Percentiles rank a stretch among this genome's conserved stretches.
Evolutionary conservation across 2,888 invertebrate genomes (phyloP).

Genomic region (Acrocyrtus sp.): DNA sequence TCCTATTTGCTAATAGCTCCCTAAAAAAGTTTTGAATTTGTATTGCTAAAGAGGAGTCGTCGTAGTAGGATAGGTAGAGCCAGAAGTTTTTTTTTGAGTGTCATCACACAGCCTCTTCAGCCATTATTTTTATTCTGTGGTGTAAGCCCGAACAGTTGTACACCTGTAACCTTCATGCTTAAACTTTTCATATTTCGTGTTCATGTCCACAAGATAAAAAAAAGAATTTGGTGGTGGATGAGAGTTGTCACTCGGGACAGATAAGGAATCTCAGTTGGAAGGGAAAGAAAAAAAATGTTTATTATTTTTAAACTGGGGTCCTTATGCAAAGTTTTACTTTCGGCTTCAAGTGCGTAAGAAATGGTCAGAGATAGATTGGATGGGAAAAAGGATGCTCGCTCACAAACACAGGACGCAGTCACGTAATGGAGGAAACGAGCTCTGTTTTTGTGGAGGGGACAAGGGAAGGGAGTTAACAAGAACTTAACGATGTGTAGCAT

Average conservation of each 20-base stretch:
- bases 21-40: neutral
- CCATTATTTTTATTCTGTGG: conserved; percentile 19
- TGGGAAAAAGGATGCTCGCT: neutral
- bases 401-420: neutral
- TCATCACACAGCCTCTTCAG: conserved; percentile 3
- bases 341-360: neutral
- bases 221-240: conserved; percentile 1
- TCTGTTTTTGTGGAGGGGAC: no score
- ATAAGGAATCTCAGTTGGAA: conserved; percentile 11
- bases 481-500: no score
- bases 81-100: conserved; percentile 7
- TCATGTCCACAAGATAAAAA: neutral
- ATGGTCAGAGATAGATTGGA: neutral
- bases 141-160: neutral
- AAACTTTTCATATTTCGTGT: neutral
- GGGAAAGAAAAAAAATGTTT: conserved; percentile 14
- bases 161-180: neutral
- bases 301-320: neutral
- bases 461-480: no score
- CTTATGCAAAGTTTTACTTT: neutral
- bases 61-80: neutral
- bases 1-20: neutral
- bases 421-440: no score
- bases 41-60: neutral
- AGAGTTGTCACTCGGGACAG: conserved; percentile 25